These are phyloP conservation scores for Tolmerus cingulatus DNA, from an alignment of 2,888 invertebrate species.

Conservation along the genomic window DNA sequence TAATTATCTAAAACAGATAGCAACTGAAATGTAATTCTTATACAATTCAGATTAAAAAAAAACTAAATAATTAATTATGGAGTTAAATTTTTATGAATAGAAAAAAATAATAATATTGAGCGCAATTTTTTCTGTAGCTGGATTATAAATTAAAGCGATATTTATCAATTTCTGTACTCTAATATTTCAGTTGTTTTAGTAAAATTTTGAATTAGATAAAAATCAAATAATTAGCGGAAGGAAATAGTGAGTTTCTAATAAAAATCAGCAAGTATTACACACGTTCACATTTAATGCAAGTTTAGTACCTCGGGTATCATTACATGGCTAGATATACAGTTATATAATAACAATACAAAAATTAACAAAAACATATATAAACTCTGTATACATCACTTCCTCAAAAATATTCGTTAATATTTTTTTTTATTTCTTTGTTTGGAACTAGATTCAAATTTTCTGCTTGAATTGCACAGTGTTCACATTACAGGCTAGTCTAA, in stretches of 20 bases:
- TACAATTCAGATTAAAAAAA: too few species aligned
- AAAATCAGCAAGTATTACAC: conserved; percentile 1
- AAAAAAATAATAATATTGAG: background rate
- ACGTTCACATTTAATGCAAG: background rate
- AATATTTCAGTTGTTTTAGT: too few species aligned
- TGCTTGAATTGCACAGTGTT: conserved; percentile 18
- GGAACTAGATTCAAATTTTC: conserved; percentile 3
- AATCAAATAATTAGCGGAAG: background rate
- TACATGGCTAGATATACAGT: conserved; percentile 4
- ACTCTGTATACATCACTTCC: conserved; percentile 18
- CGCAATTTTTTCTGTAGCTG: too few species aligned
- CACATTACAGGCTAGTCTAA: background rate
- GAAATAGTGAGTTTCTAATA: background rate
- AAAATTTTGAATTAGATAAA: too few species aligned
- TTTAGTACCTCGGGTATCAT: conserved; percentile 6
- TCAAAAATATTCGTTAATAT: conserved; percentile 32
- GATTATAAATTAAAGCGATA: too few species aligned
- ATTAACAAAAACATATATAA: conserved; percentile 31
- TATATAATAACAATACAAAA: conserved; percentile 20
- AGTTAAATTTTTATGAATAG: background rate
- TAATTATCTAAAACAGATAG: too few species aligned
- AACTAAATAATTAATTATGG: too few species aligned
- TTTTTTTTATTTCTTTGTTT: background rate
- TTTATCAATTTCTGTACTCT: too few species aligned
- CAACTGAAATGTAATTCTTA: too few species aligned